Percentiles rank a stretch among this genome's conserved stretches.
Evolutionary conservation across 2,113 vertebrate genomes (phyloP).

Genomic region (Paradoxurus hermaphroditus): DNA sequence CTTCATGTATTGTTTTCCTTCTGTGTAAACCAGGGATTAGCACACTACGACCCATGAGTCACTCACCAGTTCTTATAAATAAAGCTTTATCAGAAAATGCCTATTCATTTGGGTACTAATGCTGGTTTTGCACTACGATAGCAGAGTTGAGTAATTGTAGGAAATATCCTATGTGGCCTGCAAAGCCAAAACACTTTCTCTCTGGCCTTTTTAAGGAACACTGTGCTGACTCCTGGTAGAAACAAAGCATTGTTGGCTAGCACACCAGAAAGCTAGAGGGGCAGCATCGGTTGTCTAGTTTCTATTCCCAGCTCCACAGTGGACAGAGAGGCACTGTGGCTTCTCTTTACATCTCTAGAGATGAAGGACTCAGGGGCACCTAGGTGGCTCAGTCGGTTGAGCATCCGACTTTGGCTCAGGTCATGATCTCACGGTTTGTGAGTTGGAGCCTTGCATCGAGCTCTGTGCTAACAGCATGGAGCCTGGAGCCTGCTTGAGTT

Average conservation of each 20-base stretch:
- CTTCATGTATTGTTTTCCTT: not conserved
- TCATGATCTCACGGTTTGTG: no score
- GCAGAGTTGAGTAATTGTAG: not conserved
- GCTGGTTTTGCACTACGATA: not conserved
- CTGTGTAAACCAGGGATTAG: not conserved
- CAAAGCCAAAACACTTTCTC: not conserved
- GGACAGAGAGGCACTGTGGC: not conserved
- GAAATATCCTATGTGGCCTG: not conserved
- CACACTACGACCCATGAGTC: not conserved
- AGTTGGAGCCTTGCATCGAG: no score
- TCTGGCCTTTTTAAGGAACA: not conserved
- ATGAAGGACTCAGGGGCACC: not conserved
- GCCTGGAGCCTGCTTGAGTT: no score
- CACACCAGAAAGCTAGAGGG: not conserved
- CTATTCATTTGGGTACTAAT: not conserved
- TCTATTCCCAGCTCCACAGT: not conserved
- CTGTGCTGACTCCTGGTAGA: not conserved
- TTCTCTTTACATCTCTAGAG: not conserved
- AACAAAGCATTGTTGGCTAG: not conserved
- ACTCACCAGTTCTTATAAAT: not conserved
- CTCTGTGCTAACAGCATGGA: no score
- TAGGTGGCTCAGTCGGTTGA: no score
- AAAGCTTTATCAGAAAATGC: not conserved
- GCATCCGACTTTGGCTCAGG: no score
- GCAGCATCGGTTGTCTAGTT: accelerated